phyloP scores from a whole-genome alignment of 2,888 invertebrate species.

The Sinodicranocentrus sp. region DNA sequence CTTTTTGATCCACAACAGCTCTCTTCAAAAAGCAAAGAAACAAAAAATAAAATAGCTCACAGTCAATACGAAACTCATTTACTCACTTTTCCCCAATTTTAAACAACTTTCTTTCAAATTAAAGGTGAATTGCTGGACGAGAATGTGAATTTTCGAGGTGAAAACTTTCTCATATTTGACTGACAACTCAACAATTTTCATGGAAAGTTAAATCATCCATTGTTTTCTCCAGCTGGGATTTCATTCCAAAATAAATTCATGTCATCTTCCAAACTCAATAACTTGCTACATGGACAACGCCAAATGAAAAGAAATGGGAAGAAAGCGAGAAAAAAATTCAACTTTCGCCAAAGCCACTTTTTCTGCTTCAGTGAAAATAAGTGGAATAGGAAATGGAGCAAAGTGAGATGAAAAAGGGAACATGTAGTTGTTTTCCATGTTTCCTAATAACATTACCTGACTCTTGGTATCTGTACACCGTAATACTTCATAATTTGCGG shows the following conservation, averaged over 20 bases:
- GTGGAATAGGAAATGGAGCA: no score
- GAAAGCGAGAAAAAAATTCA: no score
- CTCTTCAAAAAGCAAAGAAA: neutral
- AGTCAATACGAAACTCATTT: neutral
- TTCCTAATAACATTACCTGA: neutral
- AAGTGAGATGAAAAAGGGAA: neutral
- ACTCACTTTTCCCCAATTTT: neutral
- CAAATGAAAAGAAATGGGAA: no score
- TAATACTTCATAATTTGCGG: constrained; percentile 41
- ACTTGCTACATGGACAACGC: no score
- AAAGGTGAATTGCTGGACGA: neutral
- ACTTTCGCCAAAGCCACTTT: no score
- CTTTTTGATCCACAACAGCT: constrained; percentile 16
- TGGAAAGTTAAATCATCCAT: no score
- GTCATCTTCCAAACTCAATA: no score
- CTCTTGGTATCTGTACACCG: neutral
- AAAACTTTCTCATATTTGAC: no score
- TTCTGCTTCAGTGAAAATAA: no score
- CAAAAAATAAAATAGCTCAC: neutral
- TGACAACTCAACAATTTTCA: no score
- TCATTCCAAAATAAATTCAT: no score
- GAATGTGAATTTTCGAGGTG: neutral
- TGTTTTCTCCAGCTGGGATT: no score
- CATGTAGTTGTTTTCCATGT: neutral
- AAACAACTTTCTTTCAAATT: neutral